Conservation (phyloP, 2,888 invertebrate genomes). For the Yponomeuta evonymella region DNA sequence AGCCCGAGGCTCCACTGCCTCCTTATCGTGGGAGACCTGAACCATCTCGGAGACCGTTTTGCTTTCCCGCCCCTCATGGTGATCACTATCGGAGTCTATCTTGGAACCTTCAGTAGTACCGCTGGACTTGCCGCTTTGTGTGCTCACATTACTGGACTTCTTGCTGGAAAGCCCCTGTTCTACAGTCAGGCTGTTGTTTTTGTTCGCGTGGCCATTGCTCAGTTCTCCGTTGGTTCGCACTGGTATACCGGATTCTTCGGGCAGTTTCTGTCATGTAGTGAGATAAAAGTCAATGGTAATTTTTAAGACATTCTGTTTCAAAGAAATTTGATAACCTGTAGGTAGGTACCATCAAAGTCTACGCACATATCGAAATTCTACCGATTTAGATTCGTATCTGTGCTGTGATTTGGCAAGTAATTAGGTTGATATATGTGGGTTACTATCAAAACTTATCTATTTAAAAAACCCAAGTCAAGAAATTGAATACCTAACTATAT, state of each 20-base stretch:
- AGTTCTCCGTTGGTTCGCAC: conserved; percentile 21
- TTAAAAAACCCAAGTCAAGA: too few relatives aligned
- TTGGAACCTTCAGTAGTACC: conserved; percentile 26
- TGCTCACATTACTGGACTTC: conserved; percentile 49
- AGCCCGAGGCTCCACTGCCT: conserved; percentile 37
- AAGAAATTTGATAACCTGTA: not conserved
- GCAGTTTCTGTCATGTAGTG: conserved; percentile 40
- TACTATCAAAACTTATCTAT: not conserved
- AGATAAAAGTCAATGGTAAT: not conserved
- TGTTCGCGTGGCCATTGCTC: conserved; percentile 25
- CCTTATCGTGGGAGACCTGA: conserved; percentile 24
- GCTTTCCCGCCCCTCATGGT: conserved; percentile 44
- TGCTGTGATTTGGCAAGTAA: conserved; percentile 11
- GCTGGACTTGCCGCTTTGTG: conserved; percentile 41
- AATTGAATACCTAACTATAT: too few relatives aligned
- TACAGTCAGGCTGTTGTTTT: conserved; percentile 28
- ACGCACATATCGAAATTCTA: conserved; percentile 8
- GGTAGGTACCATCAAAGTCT: not conserved
- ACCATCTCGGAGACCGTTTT: conserved; percentile 59
- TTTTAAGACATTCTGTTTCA: not conserved
- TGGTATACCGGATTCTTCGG: conserved; percentile 32
- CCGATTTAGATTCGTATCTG: conserved; percentile 11
- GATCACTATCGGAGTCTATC: conserved; percentile 43
- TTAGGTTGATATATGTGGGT: not conserved
- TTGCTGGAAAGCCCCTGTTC: conserved; percentile 37